phyloP scores from a whole-genome alignment of 2,113 vertebrate species.

The Scortum barcoo region DNA sequence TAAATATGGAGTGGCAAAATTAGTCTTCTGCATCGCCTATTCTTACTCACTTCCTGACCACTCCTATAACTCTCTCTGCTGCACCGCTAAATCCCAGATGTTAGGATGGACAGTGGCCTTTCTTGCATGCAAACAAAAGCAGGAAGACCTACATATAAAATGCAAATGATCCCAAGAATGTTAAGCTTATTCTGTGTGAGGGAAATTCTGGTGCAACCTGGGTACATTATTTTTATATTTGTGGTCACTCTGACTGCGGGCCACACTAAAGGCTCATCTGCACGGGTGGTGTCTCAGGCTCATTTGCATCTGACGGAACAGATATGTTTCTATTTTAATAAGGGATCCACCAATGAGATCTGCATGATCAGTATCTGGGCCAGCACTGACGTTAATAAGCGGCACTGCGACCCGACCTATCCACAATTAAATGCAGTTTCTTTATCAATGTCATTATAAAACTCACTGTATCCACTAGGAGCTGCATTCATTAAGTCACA shows the following conservation, averaged over 20 bases:
- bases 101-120: not conserved
- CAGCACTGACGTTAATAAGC: not conserved
- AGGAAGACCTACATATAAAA: not conserved
- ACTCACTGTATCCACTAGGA: not conserved
- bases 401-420: not conserved
- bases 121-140: constrained; percentile 6
- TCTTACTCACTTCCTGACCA: constrained; percentile 40
- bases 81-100: not conserved
- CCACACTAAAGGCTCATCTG: not conserved
- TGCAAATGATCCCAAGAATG: not conserved
- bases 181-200: not conserved
- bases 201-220: not conserved
- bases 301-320: not conserved
- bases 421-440: not conserved
- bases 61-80: not conserved
- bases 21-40: constrained; percentile 9
- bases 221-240: not conserved
- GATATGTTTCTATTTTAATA: not conserved
- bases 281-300: not conserved
- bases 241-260: not conserved
- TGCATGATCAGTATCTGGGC: not conserved
- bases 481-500: not conserved
- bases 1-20: constrained; percentile 52
- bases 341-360: not conserved
- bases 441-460: not conserved